phyloP scores from a whole-genome alignment of 2,113 vertebrate genomes.

The Hepsetus odoe region DNA sequence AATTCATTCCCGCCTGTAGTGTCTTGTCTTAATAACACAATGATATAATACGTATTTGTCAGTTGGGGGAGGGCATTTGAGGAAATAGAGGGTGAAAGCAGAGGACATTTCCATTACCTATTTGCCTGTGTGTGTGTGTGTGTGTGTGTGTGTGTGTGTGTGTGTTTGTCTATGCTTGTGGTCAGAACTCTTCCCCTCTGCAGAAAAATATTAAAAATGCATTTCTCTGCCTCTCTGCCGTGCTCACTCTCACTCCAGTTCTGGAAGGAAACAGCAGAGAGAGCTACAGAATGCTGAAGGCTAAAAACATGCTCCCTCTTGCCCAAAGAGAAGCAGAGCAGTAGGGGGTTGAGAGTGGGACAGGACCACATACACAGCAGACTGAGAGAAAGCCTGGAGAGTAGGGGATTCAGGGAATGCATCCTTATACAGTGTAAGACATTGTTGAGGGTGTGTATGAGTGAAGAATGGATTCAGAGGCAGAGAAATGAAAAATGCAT shows the following conservation, averaged over 20 bases:
- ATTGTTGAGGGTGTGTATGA: not conserved
- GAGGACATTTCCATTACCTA: not conserved
- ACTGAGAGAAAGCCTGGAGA: not conserved
- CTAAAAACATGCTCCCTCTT: conserved; percentile 13
- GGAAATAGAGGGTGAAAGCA: not conserved
- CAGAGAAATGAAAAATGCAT: not conserved
- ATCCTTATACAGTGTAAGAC: not conserved
- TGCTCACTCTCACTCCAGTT: not conserved
- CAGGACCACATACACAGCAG: conserved; percentile 54
- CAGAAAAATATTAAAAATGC: conserved; percentile 39
- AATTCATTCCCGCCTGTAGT: too few species aligned
- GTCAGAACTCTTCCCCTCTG: conserved; percentile 27
- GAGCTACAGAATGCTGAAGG: conserved; percentile 21
- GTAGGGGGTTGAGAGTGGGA: not conserved
- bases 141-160: not conserved
- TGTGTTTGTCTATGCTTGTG: not conserved
- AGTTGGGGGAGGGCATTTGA: too few species aligned
- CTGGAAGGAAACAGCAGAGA: conserved; percentile 1
- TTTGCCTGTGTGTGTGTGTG: not conserved
- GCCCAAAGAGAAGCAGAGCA: conserved; percentile 12
- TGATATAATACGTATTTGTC: too few species aligned
- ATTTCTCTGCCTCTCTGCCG: not conserved
- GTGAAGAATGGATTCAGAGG: conserved; percentile 31
- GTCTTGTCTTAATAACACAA: too few species aligned
- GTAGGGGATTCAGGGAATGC: not conserved